A percentile compares a stretch with the other conserved stretches of the same genome.
Conservation (phyloP, 2,797 vertebrate genomes). For the Pseudocheirus occidentalis region DNA sequence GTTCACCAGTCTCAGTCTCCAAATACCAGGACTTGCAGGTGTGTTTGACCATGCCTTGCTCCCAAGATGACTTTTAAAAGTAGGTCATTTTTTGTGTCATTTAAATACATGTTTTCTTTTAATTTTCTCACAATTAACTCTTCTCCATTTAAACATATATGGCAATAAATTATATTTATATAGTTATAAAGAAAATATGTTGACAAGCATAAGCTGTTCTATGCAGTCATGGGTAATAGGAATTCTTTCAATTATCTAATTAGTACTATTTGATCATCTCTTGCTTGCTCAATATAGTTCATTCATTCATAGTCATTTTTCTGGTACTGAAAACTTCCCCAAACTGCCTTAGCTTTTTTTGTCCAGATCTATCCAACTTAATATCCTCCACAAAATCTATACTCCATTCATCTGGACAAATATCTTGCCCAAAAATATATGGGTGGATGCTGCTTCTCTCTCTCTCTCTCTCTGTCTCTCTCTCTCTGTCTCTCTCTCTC, state of each 20-base stretch:
- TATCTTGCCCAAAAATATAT: background rate
- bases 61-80: background rate
- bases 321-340: background rate
- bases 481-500: background rate
- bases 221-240: background rate
- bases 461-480: background rate
- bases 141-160: constrained; percentile 12
- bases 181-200: background rate
- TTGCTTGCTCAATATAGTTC: background rate
- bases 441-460: too few species aligned
- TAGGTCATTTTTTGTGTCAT: background rate
- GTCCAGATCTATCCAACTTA: background rate
- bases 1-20: background rate
- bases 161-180: constrained; percentile 1
- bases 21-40: background rate
- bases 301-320: background rate
- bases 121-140: constrained; percentile 29
- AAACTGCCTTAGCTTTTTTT: background rate
- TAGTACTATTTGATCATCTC: background rate
- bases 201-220: background rate
- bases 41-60: constrained; percentile 26
- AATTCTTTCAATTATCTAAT: background rate
- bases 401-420: constrained; percentile 14
- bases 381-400: background rate
- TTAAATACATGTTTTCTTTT: background rate